A percentile compares a stretch with the other conserved stretches of the same genome.
Conservation (phyloP, 2,797 vertebrate genomes). For the Malacoctenus gilli region DNA sequence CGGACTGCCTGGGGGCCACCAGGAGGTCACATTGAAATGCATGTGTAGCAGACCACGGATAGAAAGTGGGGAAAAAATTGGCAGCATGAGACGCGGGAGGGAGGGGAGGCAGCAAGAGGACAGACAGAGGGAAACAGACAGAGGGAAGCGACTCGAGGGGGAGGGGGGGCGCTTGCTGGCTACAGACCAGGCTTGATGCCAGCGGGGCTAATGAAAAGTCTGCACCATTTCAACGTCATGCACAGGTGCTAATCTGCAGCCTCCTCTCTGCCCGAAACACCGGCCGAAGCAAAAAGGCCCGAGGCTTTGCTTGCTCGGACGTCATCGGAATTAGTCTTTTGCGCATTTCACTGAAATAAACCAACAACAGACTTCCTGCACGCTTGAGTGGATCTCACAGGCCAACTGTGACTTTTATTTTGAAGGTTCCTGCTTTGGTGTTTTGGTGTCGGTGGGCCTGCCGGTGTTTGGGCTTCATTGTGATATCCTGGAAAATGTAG, state of each 20-base stretch:
- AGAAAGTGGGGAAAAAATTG: slow-evolving; percentile 5
- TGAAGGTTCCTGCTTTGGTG: too few relatives aligned
- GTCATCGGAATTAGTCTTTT: too few relatives aligned
- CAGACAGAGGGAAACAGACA: neutral
- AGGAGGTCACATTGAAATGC: slow-evolving; percentile 66
- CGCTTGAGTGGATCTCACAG: too few relatives aligned
- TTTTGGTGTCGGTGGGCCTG: too few relatives aligned
- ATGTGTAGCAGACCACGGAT: slow-evolving; percentile 46
- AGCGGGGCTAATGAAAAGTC: slow-evolving; percentile 37
- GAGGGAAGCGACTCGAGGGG: neutral
- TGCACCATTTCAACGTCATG: slow-evolving; percentile 31
- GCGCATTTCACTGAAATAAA: too few relatives aligned
- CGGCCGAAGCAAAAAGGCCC: slow-evolving; percentile 5
- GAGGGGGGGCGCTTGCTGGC: neutral
- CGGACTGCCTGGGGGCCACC: slow-evolving; percentile 51
- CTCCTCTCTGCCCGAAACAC: slow-evolving; percentile 9
- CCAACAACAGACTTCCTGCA: too few relatives aligned
- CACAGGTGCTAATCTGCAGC: slow-evolving; percentile 42
- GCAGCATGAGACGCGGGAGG: neutral
- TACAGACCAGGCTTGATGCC: slow-evolving; percentile 12
- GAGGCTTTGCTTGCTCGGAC: too few relatives aligned
- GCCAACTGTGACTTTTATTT: too few relatives aligned
- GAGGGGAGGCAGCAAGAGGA: slow-evolving; percentile 11
- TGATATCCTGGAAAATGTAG: too few relatives aligned
- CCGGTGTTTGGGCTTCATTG: too few relatives aligned